A percentile compares a stretch with the other conserved stretches of the same genome.
phyloP scores from a whole-genome alignment of 2,797 vertebrate genomes.

The Enteromius thamalakanensis region DNA sequence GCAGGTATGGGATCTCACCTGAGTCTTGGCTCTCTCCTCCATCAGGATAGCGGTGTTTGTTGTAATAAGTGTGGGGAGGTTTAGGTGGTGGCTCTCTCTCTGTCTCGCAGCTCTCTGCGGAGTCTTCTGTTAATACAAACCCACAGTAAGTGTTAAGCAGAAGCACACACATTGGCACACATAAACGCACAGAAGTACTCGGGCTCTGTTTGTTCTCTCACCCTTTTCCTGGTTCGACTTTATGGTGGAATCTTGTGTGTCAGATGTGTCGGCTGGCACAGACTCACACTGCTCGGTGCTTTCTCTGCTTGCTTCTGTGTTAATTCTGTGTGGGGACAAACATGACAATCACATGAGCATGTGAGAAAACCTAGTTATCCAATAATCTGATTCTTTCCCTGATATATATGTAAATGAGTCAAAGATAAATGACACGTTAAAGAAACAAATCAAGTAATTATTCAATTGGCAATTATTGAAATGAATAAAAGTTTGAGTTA shows the following conservation, averaged over 20 bases:
- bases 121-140: constrained; percentile 44
- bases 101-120: constrained; percentile 47
- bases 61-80: constrained; percentile 77
- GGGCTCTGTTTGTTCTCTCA: constrained; percentile 46
- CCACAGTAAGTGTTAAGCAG: constrained; percentile 13
- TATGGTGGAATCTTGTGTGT: constrained; percentile 24
- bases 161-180: constrained; percentile 44
- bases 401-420: neutral
- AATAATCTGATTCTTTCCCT: neutral
- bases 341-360: neutral
- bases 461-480: neutral
- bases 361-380: constrained; percentile 10
- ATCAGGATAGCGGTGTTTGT: constrained; percentile 67
- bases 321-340: constrained; percentile 27
- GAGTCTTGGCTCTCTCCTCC: constrained; percentile 51
- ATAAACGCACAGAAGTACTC: constrained; percentile 49
- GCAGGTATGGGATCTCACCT: constrained; percentile 58
- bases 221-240: constrained; percentile 42
- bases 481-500: neutral
- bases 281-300: constrained; percentile 13
- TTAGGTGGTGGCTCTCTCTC: constrained; percentile 71
- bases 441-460: neutral
- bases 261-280: constrained; percentile 52
- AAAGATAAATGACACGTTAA: neutral
- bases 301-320: constrained; percentile 33